Percentiles rank a stretch among this genome's conserved stretches.
Evolutionary conservation across 2,888 invertebrate genomes (phyloP).

Genomic region (Trachelus iudaicus): DNA sequence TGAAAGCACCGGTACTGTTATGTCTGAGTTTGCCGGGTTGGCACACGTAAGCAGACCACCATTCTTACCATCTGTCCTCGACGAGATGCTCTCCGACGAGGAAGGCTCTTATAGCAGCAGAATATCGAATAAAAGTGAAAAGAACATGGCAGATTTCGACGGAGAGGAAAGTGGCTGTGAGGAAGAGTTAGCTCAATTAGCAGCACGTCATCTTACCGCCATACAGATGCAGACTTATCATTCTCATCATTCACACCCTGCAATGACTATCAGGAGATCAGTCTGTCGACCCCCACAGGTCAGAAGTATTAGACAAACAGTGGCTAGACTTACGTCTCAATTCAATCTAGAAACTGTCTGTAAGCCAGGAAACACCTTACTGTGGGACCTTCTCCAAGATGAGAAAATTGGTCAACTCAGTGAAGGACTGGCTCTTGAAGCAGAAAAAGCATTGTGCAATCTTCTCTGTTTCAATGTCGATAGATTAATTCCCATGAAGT

Average conservation of each 20-base stretch:
- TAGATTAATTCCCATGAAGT: constrained; percentile 89
- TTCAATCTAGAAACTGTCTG: constrained; percentile 82
- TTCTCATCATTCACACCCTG: constrained; percentile 54
- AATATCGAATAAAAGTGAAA: constrained; percentile 92
- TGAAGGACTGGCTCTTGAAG: constrained; percentile 91
- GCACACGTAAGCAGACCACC: constrained; percentile 61
- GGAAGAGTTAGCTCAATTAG: constrained; percentile 82
- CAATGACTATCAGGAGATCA: constrained; percentile 52
- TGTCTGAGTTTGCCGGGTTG: constrained; percentile 66
- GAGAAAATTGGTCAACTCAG: constrained; percentile 88
- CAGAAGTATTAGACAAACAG: constrained; percentile 41
- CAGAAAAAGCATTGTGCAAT: constrained; percentile 91
- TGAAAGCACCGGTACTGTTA: constrained; percentile 61
- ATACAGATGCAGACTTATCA: constrained; percentile 64
- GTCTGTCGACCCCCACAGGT: constrained; percentile 51
- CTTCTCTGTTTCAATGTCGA: constrained; percentile 91
- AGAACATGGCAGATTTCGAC: constrained; percentile 94
- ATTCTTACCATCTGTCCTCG: constrained; percentile 56
- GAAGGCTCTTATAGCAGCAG: constrained; percentile 92
- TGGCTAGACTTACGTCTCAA: constrained; percentile 56
- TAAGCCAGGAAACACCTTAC: constrained; percentile 88
- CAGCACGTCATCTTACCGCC: constrained; percentile 69
- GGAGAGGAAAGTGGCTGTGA: constrained; percentile 91
- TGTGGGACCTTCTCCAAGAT: constrained; percentile 95
- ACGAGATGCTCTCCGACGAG: constrained; percentile 61